These are phyloP conservation scores for Pogonomyrmex californicus DNA, from an alignment of 1,140 invertebrate species.

Conservation along the genomic window DNA sequence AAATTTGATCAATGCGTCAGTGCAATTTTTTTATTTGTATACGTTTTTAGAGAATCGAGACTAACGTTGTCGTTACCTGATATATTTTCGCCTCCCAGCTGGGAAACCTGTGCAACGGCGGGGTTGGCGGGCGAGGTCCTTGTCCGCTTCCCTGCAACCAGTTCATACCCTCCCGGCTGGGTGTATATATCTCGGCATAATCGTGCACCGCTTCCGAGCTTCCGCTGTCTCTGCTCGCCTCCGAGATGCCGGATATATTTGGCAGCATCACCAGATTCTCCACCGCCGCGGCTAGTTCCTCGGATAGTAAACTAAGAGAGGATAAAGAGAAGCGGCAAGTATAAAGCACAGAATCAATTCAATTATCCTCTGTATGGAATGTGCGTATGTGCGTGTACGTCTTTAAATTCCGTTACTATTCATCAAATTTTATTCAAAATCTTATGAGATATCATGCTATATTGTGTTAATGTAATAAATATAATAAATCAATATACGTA, in stretches of 20 bases:
- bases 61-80: slow-evolving; percentile 87
- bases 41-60: not conserved
- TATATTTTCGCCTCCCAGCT: slow-evolving; percentile 98
- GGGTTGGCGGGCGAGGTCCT: slow-evolving; percentile 92
- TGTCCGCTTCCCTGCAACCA: slow-evolving; percentile 83
- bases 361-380: slow-evolving; percentile 2
- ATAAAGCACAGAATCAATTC: slow-evolving; percentile 68
- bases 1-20: not conserved
- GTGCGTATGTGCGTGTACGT: slow-evolving; percentile 6
- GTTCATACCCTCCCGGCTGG: slow-evolving; percentile 91
- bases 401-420: slow-evolving; percentile 12
- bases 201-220: slow-evolving; percentile 92
- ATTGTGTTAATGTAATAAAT: slow-evolving; percentile 5
- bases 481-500: not conserved
- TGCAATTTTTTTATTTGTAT: not conserved
- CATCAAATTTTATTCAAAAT: not conserved
- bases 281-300: slow-evolving; percentile 85
- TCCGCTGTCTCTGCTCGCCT: slow-evolving; percentile 82
- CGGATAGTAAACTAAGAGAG: slow-evolving; percentile 81
- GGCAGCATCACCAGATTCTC: slow-evolving; percentile 85
- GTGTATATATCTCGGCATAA: slow-evolving; percentile 98
- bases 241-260: slow-evolving; percentile 80
- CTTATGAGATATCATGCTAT: not conserved
- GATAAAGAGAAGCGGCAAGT: slow-evolving; percentile 64
- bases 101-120: slow-evolving; percentile 95